These are phyloP conservation scores for Macroglossus sobrinus DNA, from an alignment of 2,113 vertebrate genomes.

Conservation along the genomic window DNA sequence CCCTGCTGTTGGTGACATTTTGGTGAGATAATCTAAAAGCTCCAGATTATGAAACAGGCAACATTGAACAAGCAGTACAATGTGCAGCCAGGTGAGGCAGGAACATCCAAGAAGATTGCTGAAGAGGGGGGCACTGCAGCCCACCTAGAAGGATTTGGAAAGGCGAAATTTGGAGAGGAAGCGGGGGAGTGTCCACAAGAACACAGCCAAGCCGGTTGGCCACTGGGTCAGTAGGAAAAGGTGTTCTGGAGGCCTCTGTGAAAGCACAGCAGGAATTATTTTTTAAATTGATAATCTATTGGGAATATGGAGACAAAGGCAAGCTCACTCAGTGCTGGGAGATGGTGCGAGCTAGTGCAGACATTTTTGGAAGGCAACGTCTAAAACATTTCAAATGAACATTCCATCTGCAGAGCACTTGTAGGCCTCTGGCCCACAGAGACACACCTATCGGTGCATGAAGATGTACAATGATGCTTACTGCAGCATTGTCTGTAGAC, in stretches of 20 bases:
- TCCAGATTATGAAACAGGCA: not conserved
- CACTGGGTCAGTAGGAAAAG: not conserved
- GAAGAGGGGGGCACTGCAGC: accelerated
- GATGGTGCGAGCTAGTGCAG: not conserved
- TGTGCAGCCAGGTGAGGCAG: not conserved
- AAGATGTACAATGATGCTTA: not conserved
- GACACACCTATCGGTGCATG: not conserved
- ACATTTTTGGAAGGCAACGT: not conserved
- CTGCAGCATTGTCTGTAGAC: not conserved
- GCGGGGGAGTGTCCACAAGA: not conserved
- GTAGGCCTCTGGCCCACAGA: not conserved
- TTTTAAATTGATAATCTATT: not conserved
- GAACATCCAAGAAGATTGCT: not conserved
- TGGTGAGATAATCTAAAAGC: not conserved
- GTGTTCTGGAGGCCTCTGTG: not conserved
- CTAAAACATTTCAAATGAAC: not conserved
- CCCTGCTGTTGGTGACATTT: not conserved
- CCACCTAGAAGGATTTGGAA: not conserved
- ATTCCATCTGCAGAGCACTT: not conserved
- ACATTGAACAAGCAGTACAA: not conserved
- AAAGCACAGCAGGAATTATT: not conserved
- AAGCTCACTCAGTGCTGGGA: not conserved
- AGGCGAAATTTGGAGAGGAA: accelerated
- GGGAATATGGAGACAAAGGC: not conserved
- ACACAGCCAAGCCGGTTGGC: not conserved